Percentiles rank a stretch among this genome's conserved stretches.
These are phyloP conservation scores for Morbakka virulenta DNA, from an alignment of 30 jellyfish, hydroid and myxozoan genomes.

Conservation along the genomic window DNA sequence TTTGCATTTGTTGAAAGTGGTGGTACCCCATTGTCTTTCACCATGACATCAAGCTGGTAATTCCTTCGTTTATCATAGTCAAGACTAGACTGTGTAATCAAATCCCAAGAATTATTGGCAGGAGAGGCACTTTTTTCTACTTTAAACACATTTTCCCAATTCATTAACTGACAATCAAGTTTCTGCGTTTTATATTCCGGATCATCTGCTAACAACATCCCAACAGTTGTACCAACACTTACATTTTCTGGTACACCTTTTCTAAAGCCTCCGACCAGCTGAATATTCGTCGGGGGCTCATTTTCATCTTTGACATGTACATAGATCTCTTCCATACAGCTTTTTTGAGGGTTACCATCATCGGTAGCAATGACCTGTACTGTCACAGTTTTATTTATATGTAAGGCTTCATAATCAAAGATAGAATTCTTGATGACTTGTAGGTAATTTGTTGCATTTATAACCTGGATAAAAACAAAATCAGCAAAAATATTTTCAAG, in stretches of 20 bases:
- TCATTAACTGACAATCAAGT: conserved; percentile 25
- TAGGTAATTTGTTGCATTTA: too few species aligned
- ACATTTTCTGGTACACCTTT: conserved; percentile 50
- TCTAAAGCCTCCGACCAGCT: conserved; percentile 16
- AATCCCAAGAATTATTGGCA: conserved; percentile 40
- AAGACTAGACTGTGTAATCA: conserved; percentile 46
- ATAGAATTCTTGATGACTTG: conserved; percentile 39
- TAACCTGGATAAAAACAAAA: too few species aligned
- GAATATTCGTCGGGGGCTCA: conserved; percentile 77
- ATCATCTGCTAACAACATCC: conserved; percentile 67
- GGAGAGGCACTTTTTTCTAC: conserved; percentile 56
- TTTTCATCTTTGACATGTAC: conserved; percentile 69
- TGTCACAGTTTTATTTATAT: conserved; percentile 12
- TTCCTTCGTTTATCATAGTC: conserved; percentile 6
- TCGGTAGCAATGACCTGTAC: conserved; percentile 59
- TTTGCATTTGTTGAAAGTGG: conserved; percentile 58
- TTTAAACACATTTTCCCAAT: conserved; percentile 33
- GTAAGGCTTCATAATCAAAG: conserved; percentile 70
- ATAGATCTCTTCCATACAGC: conserved; percentile 30
- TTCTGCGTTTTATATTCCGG: conserved; percentile 74
- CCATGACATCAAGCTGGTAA: conserved; percentile 45
- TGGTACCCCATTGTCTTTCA: conserved; percentile 75
- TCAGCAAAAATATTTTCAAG: too few species aligned
- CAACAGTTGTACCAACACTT: conserved; percentile 45
- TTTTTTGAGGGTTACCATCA: conserved; percentile 48